Evolutionary conservation across 2,888 invertebrate species (phyloP), one percentile per base, ranked within the genome.

Genomic region (Cheilosia variabilis): DNA sequence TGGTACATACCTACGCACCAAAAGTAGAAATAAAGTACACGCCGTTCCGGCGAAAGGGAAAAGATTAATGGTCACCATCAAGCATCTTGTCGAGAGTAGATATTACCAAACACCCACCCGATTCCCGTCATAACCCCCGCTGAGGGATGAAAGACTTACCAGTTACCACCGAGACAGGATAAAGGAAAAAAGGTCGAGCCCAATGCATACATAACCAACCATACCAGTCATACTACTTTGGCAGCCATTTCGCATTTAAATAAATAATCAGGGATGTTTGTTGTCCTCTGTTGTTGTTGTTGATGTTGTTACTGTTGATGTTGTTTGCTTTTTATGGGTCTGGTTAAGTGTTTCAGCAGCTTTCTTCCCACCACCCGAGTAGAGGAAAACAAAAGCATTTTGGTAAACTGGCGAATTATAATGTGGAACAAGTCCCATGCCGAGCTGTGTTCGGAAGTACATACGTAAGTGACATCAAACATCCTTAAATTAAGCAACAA

Each of bases 61-160:
- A 78, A 86, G 86, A 86, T 86, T 86, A 86, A 86, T 86, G 76
- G 86, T 86, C 76, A 86, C 86, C 86, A 86, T 84, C 84, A 84
- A 84, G 75, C 80, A 80, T 76, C 86, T 81, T 86, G 86, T 81
- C 86, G 81, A 86, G 81, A 86, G 81, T 81, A 71, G 81, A 81
- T 77, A 84, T 76, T 80, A 76, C 58, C 73, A 65, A 68, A 55
- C 37, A 27, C 41, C 53, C 19, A 17, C 6, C 27, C 27, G 27
- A 27, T 6, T 27, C 6, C 43, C 22, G 37, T 10, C 10, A 9
- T 19, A 10, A 10, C 24, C 10, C 50, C 52, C 17, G 68, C 47
- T 41, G 41, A 58, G 69, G 53, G 69, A 75, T 63, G 50, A 68
- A 79, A 66, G 43, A 50, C 66, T 72, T 72, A 45, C 57, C 57